Percentiles rank a stretch among this genome's conserved stretches.
These are phyloP conservation scores for Zosterops japonicus DNA, from an alignment of 2,113 vertebrate species.

Conservation along the genomic window DNA sequence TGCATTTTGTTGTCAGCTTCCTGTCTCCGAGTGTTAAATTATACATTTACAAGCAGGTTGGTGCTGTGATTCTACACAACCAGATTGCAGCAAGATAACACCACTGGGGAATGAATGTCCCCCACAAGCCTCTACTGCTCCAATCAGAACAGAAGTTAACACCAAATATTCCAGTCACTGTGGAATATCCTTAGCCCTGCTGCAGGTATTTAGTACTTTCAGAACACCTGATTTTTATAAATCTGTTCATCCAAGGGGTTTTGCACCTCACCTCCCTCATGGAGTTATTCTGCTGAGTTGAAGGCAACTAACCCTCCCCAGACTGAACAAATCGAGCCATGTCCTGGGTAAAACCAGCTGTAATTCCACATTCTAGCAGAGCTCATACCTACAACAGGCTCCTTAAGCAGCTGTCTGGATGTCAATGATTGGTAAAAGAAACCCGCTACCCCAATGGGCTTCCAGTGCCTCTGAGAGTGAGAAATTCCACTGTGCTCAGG, in stretches of 20 bases:
- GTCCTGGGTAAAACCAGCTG: not conserved
- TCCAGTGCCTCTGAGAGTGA: not conserved
- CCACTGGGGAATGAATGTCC: not conserved
- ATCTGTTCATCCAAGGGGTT: not conserved
- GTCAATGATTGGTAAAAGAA: not conserved
- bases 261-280: not conserved
- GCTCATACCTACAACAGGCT: not conserved
- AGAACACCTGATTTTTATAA: not conserved
- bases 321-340: not conserved
- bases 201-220: not conserved
- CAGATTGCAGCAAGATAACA: not conserved
- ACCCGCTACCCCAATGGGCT: not conserved
- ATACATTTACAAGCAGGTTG: not conserved
- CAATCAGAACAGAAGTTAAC: not conserved
- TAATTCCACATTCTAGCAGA: not conserved
- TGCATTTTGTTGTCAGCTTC: not conserved
- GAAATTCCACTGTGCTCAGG: not conserved
- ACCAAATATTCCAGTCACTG: not conserved
- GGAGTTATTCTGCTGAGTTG: fast-evolving
- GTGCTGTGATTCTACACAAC: not conserved
- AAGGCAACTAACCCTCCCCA: not conserved
- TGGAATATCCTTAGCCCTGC: not conserved
- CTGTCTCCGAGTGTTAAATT: not conserved
- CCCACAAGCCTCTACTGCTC: not conserved
- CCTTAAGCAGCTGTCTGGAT: not conserved